A percentile compares a stretch with the other conserved stretches of the same genome.
These are phyloP conservation scores for Phortica variegata DNA, from an alignment of 1,140 invertebrate genomes.

Conservation along the genomic window DNA sequence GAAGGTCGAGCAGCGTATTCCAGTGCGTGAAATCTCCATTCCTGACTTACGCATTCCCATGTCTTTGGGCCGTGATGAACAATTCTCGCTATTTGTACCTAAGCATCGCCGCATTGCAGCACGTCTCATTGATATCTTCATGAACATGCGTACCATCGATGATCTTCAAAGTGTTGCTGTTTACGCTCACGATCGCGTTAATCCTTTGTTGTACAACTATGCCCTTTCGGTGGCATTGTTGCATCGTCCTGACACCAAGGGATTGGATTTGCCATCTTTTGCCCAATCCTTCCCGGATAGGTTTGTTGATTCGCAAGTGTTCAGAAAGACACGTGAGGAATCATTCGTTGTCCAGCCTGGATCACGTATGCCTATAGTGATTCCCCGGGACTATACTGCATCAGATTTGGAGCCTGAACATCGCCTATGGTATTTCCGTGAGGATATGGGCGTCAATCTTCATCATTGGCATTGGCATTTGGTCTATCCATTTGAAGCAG, in stretches of 20 bases:
- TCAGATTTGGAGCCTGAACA: slow-evolving; percentile 73
- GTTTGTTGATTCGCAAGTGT: slow-evolving; percentile 72
- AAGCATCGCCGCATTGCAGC: slow-evolving; percentile 69
- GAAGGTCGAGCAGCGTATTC: slow-evolving; percentile 61
- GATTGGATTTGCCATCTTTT: slow-evolving; percentile 69
- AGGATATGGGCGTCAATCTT: slow-evolving; percentile 72
- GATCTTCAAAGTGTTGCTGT: slow-evolving; percentile 70
- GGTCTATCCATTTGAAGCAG: slow-evolving; percentile 71
- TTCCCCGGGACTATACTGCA: slow-evolving; percentile 73
- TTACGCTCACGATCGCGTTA: slow-evolving; percentile 72
- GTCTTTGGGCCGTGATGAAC: slow-evolving; percentile 66
- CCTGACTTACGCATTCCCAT: slow-evolving; percentile 69
- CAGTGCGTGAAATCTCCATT: slow-evolving; percentile 65
- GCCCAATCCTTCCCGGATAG: slow-evolving; percentile 76
- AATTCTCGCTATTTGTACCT: slow-evolving; percentile 76
- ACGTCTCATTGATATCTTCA: slow-evolving; percentile 71
- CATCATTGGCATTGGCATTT: slow-evolving; percentile 87
- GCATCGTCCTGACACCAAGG: slow-evolving; percentile 73
- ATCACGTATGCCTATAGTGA: slow-evolving; percentile 66
- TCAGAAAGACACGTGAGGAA: slow-evolving; percentile 68
- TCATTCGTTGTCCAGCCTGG: slow-evolving; percentile 66
- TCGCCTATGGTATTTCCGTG: slow-evolving; percentile 69
- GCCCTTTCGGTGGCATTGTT: slow-evolving; percentile 72
- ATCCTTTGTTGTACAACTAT: slow-evolving; percentile 78
- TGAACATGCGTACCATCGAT: slow-evolving; percentile 69